Conservation (phyloP, 2,888 invertebrate genomes). For the Vannuccia rotundouncinata region DNA sequence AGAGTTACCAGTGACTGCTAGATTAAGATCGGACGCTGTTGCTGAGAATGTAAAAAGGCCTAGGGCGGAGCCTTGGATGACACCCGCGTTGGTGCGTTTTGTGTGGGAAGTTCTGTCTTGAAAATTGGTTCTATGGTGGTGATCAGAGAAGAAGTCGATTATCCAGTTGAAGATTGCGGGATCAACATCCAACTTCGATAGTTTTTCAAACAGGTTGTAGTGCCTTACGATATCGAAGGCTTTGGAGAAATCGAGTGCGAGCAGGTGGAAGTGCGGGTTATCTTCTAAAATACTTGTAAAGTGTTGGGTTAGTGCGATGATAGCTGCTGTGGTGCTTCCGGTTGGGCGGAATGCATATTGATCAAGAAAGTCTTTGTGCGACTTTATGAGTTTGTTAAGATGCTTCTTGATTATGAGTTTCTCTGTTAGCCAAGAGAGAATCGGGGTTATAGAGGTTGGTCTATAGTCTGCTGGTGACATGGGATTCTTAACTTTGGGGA, state of each 20-base stretch:
- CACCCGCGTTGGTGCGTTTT: conserved; percentile 14
- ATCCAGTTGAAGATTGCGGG: conserved; percentile 28
- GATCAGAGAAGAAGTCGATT: conserved; percentile 27
- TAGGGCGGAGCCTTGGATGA: conserved; percentile 31
- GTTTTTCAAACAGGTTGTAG: conserved; percentile 29
- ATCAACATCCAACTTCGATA: not conserved
- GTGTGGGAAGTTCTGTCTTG: conserved; percentile 10
- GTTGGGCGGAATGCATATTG: conserved; percentile 33
- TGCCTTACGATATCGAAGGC: conserved; percentile 22
- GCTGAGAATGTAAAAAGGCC: conserved; percentile 19
- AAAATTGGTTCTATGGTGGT: conserved; percentile 19
- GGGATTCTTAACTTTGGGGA: conserved; percentile 15
- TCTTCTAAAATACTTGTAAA: conserved; percentile 13
- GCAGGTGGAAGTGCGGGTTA: conserved; percentile 17
- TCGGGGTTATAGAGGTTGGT: conserved; percentile 25
- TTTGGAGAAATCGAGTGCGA: conserved; percentile 23
- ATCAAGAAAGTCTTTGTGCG: not conserved
- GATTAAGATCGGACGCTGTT: conserved; percentile 21
- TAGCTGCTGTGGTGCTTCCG: conserved; percentile 22
- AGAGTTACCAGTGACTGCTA: not conserved
- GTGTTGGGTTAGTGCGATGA: conserved; percentile 28
- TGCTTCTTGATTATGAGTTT: conserved; percentile 25
- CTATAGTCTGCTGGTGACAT: conserved; percentile 2
- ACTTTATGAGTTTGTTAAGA: conserved; percentile 25
- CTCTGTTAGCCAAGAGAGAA: conserved; percentile 24